These are phyloP conservation scores for Orthosia gracilis DNA, from an alignment of 2,888 invertebrate species.

Conservation along the genomic window DNA sequence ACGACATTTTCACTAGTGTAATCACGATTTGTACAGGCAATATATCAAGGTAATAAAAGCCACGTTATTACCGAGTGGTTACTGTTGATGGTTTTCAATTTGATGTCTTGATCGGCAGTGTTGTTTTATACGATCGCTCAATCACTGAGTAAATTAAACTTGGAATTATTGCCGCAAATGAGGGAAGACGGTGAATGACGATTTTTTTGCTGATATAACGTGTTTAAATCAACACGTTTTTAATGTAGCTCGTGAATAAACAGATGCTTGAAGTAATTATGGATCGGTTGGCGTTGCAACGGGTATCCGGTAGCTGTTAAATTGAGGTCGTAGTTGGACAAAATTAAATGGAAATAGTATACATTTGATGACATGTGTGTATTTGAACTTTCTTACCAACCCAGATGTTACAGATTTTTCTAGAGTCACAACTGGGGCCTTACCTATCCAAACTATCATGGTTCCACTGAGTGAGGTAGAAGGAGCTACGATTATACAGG, in stretches of 20 bases:
- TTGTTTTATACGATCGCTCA: slow-evolving; percentile 72
- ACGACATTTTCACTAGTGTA: slow-evolving; percentile 90
- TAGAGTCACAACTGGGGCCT: not conserved
- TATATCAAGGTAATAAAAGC: slow-evolving; percentile 88
- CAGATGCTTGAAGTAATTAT: slow-evolving; percentile 54
- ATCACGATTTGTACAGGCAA: slow-evolving; percentile 89
- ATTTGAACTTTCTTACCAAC: not conserved
- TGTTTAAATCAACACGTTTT: slow-evolving; percentile 62
- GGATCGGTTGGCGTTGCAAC: slow-evolving; percentile 25
- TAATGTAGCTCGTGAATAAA: slow-evolving; percentile 55
- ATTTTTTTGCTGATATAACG: slow-evolving; percentile 62
- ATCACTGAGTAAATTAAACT: slow-evolving; percentile 71
- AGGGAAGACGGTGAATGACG: slow-evolving; percentile 63
- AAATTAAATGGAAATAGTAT: not conserved
- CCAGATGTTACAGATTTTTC: no score
- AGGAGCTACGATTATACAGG: no score
- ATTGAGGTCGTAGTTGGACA: not conserved
- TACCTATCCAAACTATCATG: no score
- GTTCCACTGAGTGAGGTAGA: no score
- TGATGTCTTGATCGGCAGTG: slow-evolving; percentile 83
- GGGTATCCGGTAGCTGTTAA: slow-evolving; percentile 32
- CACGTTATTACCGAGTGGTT: slow-evolving; percentile 81
- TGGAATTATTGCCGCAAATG: slow-evolving; percentile 69
- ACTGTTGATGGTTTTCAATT: slow-evolving; percentile 88
- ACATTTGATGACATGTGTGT: not conserved